Conservation (phyloP, 2,888 invertebrate genomes). For the Eristalis intricaria region DNA sequence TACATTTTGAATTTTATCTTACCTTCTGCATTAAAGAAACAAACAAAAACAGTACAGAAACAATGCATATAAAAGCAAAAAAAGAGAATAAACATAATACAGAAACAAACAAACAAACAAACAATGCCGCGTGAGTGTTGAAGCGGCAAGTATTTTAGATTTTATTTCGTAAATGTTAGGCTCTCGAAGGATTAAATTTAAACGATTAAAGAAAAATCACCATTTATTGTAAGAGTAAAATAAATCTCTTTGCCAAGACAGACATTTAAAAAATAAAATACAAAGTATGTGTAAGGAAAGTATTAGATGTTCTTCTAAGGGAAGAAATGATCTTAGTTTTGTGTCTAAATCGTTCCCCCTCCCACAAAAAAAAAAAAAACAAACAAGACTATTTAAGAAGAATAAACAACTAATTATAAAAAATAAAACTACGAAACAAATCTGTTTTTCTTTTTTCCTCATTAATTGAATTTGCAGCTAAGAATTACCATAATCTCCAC, state of each 20-base stretch:
- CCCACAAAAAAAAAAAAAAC: no score
- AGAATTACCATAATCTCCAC: no score
- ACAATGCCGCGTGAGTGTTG: constrained; percentile 48
- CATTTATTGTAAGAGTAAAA: constrained; percentile 38
- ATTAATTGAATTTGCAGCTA: not conserved
- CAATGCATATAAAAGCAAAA: constrained; percentile 9
- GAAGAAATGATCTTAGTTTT: constrained; percentile 50
- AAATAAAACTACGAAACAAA: constrained; percentile 4
- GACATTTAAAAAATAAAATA: constrained; percentile 41
- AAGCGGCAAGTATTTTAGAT: constrained; percentile 67
- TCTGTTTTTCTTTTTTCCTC: not conserved
- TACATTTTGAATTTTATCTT: constrained; percentile 66
- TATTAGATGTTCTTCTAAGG: constrained; percentile 57
- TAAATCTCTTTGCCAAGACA: constrained; percentile 56
- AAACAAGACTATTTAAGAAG: constrained; percentile 60
- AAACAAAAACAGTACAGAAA: constrained; percentile 12
- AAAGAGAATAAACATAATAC: constrained; percentile 13
- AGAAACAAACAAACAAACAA: constrained; percentile 1
- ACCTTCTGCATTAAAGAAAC: constrained; percentile 50
- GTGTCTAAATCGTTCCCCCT: constrained; percentile 42
- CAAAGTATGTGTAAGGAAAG: constrained; percentile 54
- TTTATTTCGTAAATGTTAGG: constrained; percentile 70
- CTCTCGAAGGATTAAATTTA: constrained; percentile 44
- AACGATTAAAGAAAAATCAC: constrained; percentile 21
- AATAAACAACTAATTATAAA: constrained; percentile 67